Conservation (phyloP, 2,113 vertebrate species). For the Semnornis frantzii region DNA sequence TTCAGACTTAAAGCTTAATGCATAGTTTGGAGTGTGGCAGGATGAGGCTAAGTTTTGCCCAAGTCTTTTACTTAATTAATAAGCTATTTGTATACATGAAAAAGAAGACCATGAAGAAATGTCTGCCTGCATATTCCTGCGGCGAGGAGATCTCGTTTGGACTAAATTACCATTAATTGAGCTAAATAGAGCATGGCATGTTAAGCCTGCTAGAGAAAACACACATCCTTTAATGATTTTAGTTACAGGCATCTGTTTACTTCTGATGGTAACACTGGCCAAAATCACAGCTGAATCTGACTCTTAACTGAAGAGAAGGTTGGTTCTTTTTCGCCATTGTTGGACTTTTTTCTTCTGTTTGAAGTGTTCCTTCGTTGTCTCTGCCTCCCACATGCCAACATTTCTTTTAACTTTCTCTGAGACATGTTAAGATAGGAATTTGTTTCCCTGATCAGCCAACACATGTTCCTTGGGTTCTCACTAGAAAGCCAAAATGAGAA, state of each 20-base stretch:
- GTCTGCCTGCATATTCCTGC: not conserved
- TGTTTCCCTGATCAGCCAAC: not conserved
- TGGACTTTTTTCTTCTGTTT: not conserved
- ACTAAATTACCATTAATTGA: not conserved
- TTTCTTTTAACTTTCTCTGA: not conserved
- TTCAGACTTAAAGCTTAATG: not conserved
- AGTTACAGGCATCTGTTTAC: not conserved
- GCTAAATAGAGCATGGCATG: not conserved
- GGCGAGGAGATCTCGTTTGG: conserved; percentile 18
- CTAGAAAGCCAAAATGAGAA: not conserved
- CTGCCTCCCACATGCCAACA: not conserved
- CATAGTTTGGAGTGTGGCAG: not conserved
- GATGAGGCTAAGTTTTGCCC: not conserved
- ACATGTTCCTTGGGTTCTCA: not conserved
- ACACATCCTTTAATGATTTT: not conserved
- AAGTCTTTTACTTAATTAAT: conserved; percentile 30
- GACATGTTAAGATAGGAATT: not conserved
- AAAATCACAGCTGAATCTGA: not conserved
- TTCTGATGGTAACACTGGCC: not conserved
- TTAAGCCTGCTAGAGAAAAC: conserved; percentile 11
- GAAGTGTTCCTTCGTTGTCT: not conserved
- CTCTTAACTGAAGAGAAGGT: not conserved
- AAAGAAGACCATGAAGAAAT: not conserved
- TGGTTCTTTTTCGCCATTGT: not conserved
- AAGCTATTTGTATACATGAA: not conserved